Evolutionary conservation across 2,797 vertebrate species (phyloP).

Genomic region (Lepus oiostolus): DNA sequence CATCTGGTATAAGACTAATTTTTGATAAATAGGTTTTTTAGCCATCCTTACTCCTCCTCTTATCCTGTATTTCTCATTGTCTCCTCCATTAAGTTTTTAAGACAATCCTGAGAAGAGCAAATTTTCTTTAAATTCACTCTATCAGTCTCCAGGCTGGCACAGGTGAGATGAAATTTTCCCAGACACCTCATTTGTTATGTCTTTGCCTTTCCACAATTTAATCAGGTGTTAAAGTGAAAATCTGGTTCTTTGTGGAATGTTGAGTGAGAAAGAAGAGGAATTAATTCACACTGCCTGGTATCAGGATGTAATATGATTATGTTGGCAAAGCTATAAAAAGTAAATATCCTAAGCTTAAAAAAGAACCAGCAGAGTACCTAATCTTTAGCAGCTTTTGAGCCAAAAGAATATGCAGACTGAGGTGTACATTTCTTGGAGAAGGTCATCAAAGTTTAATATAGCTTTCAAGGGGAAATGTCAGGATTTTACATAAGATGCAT

Average conservation of each 20-base stretch:
- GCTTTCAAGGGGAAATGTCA: constrained; percentile 14
- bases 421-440: accelerated
- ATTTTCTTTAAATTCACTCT: constrained; percentile 61
- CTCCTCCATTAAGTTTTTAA: not conserved
- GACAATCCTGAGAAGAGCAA: constrained; percentile 20
- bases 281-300: constrained; percentile 79
- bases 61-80: not conserved
- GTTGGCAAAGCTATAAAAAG: constrained; percentile 82
- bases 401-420: not conserved
- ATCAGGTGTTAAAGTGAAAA: constrained; percentile 73
- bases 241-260: constrained; percentile 36
- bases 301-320: constrained; percentile 83
- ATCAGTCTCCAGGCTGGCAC: constrained; percentile 27
- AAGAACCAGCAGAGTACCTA: constrained; percentile 26
- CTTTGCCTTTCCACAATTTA: constrained; percentile 67
- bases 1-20: not conserved
- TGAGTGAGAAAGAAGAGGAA: constrained; percentile 63
- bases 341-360: constrained; percentile 75
- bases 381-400: constrained; percentile 68
- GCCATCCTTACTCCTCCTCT: not conserved
- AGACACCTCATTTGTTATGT: constrained; percentile 23
- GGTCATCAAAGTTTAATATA: not conserved
- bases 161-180: constrained; percentile 33
- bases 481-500: not conserved
- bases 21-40: constrained; percentile 12